Base-by-base conservation (phyloP, 2,797 vertebrate species). In the Takifugu ocellatus region DNA sequence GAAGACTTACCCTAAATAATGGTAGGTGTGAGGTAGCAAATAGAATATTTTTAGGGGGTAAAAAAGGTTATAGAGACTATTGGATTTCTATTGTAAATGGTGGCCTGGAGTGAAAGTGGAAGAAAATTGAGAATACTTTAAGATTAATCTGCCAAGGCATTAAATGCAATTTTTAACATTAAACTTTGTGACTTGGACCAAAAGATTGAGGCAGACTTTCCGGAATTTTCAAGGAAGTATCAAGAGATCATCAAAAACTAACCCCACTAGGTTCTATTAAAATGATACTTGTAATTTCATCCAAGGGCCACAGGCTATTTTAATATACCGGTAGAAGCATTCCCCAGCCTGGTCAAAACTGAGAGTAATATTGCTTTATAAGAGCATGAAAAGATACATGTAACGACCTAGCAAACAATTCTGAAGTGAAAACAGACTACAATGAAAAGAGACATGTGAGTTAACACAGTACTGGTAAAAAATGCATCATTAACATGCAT, bases 401-500 rank as follows among this genome's bases (percentile, higher is more conserved):
- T 6, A 11, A 52, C 63, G 61, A 33, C 66, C 60, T 17, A 26
- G 24, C 72, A 77, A 50, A 16, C 33, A 29, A 31, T 43, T 46
- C 44, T 51, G 39, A 72, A 12, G 82, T 84, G 86, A 75, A 84
- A 25, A 39, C 36, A 39, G 8, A 39, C 36, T 11, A 8, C 9
- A 36, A 36, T 56, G 54, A 1, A 27, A 45, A 11, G 51, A 16
- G 33, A 66, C 49, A 42, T 6, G 46, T 5, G 39, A 72, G 87
- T 86, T 51, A 69, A 70, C 24, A 53, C 63, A 49, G 50, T 5
- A 50, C 45, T 70, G 63, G 72, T 80, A 50, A 66, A 72, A 59
- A 33, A 51, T 65, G 72, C 69, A 43, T 78, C 69, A 56, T 65
- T 52, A 74, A 71, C 56, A 56, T 2, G 45, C 26, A 64, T 36